Conservation (phyloP, 2,888 invertebrate genomes). For the Hydrotaea diabolus region DNA sequence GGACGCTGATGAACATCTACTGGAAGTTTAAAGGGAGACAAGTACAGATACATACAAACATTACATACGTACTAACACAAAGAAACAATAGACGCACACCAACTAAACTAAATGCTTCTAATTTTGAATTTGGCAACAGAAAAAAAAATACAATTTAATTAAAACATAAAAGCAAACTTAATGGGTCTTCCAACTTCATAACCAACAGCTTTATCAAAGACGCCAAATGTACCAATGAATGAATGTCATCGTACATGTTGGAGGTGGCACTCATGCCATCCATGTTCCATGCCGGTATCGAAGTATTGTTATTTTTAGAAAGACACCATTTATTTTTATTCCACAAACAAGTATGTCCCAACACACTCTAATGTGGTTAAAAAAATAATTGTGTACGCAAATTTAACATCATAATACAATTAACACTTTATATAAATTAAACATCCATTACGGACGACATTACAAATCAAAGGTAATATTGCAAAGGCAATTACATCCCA, state of each 20-base stretch:
- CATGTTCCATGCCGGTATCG: no score
- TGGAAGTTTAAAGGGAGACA: constrained; percentile 31
- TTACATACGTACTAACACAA: not conserved
- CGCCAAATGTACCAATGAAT: not conserved
- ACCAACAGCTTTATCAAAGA: not conserved
- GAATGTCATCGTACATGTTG: no score
- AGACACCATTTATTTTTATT: not conserved
- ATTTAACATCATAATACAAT: not conserved
- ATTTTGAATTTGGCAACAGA: constrained; percentile 11
- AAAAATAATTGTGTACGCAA: not conserved
- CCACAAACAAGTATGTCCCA: not conserved
- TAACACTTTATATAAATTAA: not conserved
- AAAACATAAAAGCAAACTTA: constrained; percentile 4
- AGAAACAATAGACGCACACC: not conserved
- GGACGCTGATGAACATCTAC: constrained; percentile 46
- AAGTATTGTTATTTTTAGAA: no score
- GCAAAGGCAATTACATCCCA: no score
- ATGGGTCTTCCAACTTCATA: not conserved
- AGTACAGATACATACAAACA: constrained; percentile 12
- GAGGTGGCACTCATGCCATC: no score
- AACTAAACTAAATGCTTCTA: not conserved
- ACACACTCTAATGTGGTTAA: not conserved
- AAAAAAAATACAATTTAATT: constrained; percentile 5
- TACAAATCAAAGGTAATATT: no score
- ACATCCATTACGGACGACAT: no score